Evolutionary conservation across 2,113 vertebrate genomes (phyloP).

Genomic region (Chaetorhynchus papuensis): DNA sequence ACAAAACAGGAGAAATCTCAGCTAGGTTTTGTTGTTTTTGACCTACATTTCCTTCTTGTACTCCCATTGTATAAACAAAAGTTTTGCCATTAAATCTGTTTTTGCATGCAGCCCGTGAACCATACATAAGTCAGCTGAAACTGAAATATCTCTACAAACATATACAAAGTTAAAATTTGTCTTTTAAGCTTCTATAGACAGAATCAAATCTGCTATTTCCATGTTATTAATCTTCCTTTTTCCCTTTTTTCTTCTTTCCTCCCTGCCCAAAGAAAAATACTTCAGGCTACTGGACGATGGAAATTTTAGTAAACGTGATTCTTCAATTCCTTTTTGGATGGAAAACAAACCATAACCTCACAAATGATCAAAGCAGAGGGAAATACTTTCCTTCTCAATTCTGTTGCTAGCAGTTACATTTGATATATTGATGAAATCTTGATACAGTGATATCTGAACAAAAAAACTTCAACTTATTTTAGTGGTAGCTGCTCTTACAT

Average conservation of each 20-base stretch:
- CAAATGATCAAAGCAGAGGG: background rate
- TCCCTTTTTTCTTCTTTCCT: background rate
- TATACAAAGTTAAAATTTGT: background rate
- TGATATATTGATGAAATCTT: background rate
- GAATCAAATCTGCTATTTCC: background rate
- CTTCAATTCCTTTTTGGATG: background rate
- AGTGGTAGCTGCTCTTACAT: background rate
- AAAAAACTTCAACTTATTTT: background rate
- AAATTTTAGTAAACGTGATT: background rate
- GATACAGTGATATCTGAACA: background rate
- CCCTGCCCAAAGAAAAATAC: background rate
- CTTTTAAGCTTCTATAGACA: background rate
- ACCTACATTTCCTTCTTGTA: background rate
- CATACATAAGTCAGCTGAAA: background rate
- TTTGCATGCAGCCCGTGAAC: background rate
- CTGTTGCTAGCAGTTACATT: background rate
- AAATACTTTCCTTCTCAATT: background rate
- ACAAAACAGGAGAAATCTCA: slow-evolving; percentile 1
- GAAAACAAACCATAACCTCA: background rate
- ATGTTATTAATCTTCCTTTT: background rate
- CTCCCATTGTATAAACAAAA: background rate
- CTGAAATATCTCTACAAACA: background rate
- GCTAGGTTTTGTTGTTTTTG: background rate
- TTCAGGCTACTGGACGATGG: background rate
- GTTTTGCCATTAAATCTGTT: background rate